These are phyloP conservation scores for Helobdella robusta DNA, from an alignment of 2,888 invertebrate species.

Conservation along the genomic window DNA sequence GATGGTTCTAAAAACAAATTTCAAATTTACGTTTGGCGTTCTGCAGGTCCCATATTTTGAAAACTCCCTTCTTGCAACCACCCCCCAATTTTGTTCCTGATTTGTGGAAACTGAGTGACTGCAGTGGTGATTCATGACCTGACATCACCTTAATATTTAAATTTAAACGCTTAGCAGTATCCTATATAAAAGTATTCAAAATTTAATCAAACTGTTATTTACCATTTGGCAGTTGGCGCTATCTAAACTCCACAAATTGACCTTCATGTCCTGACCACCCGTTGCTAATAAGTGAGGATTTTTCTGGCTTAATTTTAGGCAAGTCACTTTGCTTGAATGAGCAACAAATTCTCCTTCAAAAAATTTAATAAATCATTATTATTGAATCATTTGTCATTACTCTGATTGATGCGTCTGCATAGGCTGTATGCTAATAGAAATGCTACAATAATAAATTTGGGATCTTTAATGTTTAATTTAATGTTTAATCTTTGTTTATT, in stretches of 20 bases:
- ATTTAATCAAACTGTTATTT: neutral
- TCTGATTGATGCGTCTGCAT: too few species aligned
- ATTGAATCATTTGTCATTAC: too few species aligned
- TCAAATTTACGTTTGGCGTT: neutral
- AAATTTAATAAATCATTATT: too few species aligned
- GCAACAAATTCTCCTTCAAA: constrained; percentile 26
- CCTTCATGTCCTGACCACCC: constrained; percentile 25
- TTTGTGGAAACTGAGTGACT: neutral
- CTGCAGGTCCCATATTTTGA: constrained; percentile 19
- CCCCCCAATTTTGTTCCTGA: constrained; percentile 6
- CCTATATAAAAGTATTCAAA: neutral
- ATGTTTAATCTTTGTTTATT: too few species aligned
- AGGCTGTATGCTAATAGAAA: too few species aligned
- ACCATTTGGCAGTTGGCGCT: constrained; percentile 28
- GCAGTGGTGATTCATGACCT: neutral
- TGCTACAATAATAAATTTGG: too few species aligned
- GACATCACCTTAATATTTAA: neutral
- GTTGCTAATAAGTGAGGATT: constrained; percentile 18
- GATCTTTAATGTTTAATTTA: too few species aligned
- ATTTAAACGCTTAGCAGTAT: neutral
- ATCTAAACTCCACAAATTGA: constrained; percentile 26
- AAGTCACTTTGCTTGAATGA: constrained; percentile 23
- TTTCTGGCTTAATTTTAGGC: constrained; percentile 16
- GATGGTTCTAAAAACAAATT: neutral
- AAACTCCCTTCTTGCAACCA: neutral